phyloP scores from a whole-genome alignment of 2,888 invertebrate species.

The Callyntrura sp. region DNA sequence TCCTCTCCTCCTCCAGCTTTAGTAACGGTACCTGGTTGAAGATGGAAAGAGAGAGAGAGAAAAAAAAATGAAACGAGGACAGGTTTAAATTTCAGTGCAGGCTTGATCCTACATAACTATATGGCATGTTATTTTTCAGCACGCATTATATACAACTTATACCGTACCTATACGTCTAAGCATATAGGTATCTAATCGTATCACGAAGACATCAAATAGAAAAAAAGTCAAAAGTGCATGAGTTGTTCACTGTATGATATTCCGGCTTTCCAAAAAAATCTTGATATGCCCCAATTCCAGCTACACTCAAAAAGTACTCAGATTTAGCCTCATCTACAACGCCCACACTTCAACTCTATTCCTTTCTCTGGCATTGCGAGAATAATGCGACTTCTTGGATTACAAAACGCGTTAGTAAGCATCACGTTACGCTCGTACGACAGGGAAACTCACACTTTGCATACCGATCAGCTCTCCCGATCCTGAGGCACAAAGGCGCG shows the following conservation, averaged over 20 bases:
- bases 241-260: neutral
- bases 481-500: too few relatives aligned
- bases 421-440: conserved; percentile 46
- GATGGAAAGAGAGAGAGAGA: neutral
- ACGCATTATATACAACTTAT: too few relatives aligned
- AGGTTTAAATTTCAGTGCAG: conserved; percentile 9
- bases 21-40: neutral
- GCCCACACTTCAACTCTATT: neutral
- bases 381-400: neutral
- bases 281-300: conserved; percentile 1
- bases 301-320: neutral
- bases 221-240: conserved; percentile 25
- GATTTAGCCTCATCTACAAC: neutral
- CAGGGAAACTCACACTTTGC: neutral
- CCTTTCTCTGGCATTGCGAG: neutral
- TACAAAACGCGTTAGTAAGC: conserved; percentile 40
- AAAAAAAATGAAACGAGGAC: neutral
- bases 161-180: neutral
- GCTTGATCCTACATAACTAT: neutral
- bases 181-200: neutral
- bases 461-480: conserved; percentile 14
- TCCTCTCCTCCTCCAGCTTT: conserved; percentile 23
- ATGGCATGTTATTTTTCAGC: too few relatives aligned
- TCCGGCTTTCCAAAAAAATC: neutral
- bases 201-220: too few relatives aligned